Percentiles rank a stretch among this genome's conserved stretches.
Conservation (phyloP, 1,140 invertebrate genomes). For the Pogonomyrmex barbatus region DNA sequence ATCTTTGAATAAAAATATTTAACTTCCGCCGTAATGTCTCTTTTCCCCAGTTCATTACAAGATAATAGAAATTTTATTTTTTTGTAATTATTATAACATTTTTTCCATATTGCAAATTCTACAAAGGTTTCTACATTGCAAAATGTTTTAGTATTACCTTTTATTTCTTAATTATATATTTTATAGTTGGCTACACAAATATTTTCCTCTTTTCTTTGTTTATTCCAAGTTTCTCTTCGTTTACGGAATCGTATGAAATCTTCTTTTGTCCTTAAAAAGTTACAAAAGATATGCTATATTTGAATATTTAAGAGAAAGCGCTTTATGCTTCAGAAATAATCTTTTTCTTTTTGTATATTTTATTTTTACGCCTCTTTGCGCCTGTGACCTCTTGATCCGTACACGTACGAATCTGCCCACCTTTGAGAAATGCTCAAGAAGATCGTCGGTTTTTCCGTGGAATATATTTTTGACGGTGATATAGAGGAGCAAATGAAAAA, state of each 20-base stretch:
- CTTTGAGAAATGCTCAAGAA: slow-evolving; percentile 3
- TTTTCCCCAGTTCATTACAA: neutral
- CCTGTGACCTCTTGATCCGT: neutral
- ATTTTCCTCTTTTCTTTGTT: neutral
- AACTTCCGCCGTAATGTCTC: neutral
- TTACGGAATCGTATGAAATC: slow-evolving; percentile 3
- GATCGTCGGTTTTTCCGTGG: neutral
- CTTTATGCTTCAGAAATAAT: neutral
- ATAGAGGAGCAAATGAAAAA: slow-evolving; percentile 68
- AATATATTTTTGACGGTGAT: slow-evolving; percentile 53
- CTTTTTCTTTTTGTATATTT: slow-evolving; percentile 11
- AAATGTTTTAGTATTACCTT: neutral
- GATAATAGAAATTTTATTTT: neutral
- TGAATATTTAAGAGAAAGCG: neutral
- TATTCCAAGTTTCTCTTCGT: neutral
- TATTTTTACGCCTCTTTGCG: neutral
- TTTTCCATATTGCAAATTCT: neutral
- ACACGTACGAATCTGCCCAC: neutral
- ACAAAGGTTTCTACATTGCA: neutral
- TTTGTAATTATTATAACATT: neutral
- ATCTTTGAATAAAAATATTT: neutral
- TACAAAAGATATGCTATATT: neutral
- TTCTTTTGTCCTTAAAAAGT: neutral
- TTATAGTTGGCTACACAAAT: neutral
- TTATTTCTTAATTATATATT: neutral